Evolutionary conservation across 2,797 vertebrate species (phyloP).

Genomic region (Peromyscus eremicus): DNA sequence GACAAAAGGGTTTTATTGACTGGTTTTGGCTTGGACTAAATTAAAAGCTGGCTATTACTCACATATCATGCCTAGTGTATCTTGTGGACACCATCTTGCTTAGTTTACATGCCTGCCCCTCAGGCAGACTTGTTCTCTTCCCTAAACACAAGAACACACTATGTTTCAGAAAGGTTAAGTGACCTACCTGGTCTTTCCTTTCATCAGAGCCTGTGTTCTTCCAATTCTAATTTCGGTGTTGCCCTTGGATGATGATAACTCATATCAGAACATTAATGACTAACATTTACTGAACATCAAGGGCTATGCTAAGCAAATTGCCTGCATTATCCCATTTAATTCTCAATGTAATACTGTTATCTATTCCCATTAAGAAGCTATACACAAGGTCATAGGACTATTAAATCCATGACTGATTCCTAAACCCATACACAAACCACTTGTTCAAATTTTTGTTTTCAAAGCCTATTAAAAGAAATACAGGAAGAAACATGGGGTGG

Average conservation of each 20-base stretch:
- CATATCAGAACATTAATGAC: conserved; percentile 28
- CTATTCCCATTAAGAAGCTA: conserved; percentile 27
- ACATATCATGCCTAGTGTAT: background rate
- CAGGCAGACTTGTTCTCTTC: background rate
- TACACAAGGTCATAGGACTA: background rate
- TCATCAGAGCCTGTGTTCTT: background rate
- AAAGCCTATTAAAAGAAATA: background rate
- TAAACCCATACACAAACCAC: background rate
- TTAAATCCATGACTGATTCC: background rate
- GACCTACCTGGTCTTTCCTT: background rate
- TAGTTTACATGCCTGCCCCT: background rate
- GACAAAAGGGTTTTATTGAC: background rate
- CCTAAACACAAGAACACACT: background rate
- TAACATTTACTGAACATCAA: conserved; percentile 50
- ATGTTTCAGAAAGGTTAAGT: background rate
- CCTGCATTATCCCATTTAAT: conserved; percentile 36
- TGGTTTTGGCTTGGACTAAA: background rate
- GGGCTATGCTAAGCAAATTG: conserved; percentile 20
- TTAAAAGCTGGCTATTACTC: background rate
- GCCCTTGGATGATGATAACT: conserved; percentile 46
- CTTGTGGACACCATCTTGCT: background rate
- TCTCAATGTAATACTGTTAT: conserved; percentile 53
- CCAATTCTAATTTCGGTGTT: background rate
- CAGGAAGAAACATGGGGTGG: background rate
- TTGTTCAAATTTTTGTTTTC: conserved; percentile 31